Evolutionary conservation across 2,797 vertebrate genomes (phyloP), one percentile per base, ranked within the genome.

Genomic region (Protonibea diacanthus): DNA sequence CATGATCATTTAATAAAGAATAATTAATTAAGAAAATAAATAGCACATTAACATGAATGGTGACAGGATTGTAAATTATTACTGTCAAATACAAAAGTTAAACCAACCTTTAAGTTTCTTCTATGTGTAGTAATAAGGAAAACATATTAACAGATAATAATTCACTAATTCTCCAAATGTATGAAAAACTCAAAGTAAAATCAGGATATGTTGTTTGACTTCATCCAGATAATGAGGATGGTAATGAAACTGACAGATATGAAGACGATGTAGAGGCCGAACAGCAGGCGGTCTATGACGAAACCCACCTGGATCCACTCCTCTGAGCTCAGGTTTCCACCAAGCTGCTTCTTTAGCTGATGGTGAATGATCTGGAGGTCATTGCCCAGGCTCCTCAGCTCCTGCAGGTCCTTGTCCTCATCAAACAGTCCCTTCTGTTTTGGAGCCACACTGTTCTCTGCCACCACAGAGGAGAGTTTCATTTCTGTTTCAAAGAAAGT

Each of bases 301-400:
- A 86, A 71, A 48, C 89, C 94, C 38, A 95, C 80, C 72, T 91
- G 90, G 58, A 91, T 75, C 95, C 94, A 95, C 1, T 95, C 93
- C 51, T 92, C 79, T 1, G 86, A 70, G 48, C 25, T 73, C 10
- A 53, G 49, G 18, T 17, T 86, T 38, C 71, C 59, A 0, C 12
- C 71, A 5, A 85, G 58, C 25, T 90, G 71, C 38, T 88, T n/a
- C 66, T 92, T 77, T 63, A 92, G 60, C 47, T 87, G 86, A 6
- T 68, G 49, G 25, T 71, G 81, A 45, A 95, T 76, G 52, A 60
- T 83, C 64, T 80, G 66, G 15, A 95, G 77, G 57, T 91, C 84
- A 4, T 3, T 61, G 1, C 89, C 67, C 65, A 95, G 83, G 47
- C 71, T 89, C 85, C 48, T 89, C 67, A 95, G 83, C 87, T 94